Conservation (phyloP, 1,140 invertebrate genomes). For the Laupala kohalensis region DNA sequence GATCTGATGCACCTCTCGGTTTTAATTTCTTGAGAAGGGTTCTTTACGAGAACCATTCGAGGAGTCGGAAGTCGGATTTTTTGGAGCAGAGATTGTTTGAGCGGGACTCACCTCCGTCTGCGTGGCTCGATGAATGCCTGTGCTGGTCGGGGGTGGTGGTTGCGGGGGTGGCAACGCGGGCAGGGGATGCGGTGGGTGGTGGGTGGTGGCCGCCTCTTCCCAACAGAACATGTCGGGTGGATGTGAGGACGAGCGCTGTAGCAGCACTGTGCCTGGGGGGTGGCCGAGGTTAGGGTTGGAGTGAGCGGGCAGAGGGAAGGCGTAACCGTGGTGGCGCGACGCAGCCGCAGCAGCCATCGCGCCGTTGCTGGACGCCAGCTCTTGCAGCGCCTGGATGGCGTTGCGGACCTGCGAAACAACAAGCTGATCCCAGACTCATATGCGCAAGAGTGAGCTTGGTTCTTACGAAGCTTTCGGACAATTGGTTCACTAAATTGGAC, state of each 20-base stretch:
- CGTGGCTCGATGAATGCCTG: slow-evolving; percentile 1
- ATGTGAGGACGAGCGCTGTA: slow-evolving; percentile 62
- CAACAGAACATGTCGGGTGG: slow-evolving; percentile 66
- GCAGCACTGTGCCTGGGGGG: slow-evolving; percentile 25
- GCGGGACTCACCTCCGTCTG: slow-evolving; percentile 33
- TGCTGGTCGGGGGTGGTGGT: no score
- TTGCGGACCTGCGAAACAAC: slow-evolving; percentile 48
- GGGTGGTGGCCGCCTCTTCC: slow-evolving; percentile 28
- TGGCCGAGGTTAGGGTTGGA: slow-evolving; percentile 12
- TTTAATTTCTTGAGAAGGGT: no score
- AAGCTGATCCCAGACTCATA: no score
- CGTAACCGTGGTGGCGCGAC: no score
- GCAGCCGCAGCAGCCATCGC: no score
- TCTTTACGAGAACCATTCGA: no score
- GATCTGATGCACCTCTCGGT: no score
- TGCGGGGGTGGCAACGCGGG: slow-evolving; percentile 7
- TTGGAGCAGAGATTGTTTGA: no score
- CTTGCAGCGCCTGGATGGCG: slow-evolving; percentile 67
- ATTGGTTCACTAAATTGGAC: no score
- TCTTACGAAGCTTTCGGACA: no score
- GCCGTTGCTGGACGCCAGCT: slow-evolving; percentile 50
- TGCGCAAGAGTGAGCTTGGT: no score
- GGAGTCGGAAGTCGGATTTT: no score
- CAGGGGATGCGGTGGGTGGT: slow-evolving; percentile 12
- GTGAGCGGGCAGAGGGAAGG: slow-evolving; percentile 20